These are phyloP conservation scores for Cydia amplana DNA, from an alignment of 1,140 invertebrate species.

Conservation along the genomic window DNA sequence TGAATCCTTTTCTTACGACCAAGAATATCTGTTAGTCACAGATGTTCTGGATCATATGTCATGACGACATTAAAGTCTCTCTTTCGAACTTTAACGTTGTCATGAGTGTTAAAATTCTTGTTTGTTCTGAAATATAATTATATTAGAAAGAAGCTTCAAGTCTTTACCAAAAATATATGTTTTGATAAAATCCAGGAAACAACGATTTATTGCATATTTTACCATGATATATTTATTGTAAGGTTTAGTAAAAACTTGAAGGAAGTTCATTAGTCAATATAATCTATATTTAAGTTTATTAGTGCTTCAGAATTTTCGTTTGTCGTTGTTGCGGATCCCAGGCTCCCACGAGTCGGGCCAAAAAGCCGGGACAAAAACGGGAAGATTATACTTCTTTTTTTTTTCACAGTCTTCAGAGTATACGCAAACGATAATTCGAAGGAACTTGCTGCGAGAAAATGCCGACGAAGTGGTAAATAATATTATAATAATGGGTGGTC, in stretches of 20 bases:
- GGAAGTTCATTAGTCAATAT: neutral
- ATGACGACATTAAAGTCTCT: neutral
- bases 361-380: no score
- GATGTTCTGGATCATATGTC: neutral
- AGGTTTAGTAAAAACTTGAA: neutral
- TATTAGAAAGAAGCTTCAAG: neutral
- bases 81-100: neutral
- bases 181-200: no score
- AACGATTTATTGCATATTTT: neutral
- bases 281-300: neutral
- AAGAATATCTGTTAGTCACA: neutral
- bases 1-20: conserved; percentile 1
- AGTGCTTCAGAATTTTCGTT: neutral
- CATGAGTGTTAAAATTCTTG: neutral
- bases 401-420: no score
- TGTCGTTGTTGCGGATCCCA: neutral
- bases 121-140: conserved; percentile 9
- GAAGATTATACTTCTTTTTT: no score
- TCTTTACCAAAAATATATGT: neutral
- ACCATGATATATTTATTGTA: neutral
- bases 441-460: neutral
- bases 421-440: conserved; percentile 2
- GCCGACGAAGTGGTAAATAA: no score
- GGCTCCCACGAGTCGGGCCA: no score
- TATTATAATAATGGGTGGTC: no score